Evolutionary conservation across 2,888 invertebrate genomes (phyloP), one percentile per base, ranked within the genome.

Genomic region (Drosophila nigricruria): DNA sequence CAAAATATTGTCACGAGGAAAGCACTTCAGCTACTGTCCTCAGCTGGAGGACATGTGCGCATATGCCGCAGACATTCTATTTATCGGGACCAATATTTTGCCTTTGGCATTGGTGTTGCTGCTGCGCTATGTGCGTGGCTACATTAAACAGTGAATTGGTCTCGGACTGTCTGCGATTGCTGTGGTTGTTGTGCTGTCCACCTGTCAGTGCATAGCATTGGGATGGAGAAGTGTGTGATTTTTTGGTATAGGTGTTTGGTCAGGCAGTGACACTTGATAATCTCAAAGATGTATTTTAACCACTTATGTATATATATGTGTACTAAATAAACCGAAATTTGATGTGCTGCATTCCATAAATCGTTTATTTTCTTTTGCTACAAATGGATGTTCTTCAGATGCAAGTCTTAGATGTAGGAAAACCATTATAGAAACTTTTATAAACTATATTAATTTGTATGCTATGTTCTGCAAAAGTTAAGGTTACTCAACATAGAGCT

Each of bases 21-120:
- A 91, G 52, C 92, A 92, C 66, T 93, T 92, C 64, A 89, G 79
- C 59, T 92, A 91, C 69, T 93, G 93, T 65, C 91, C 85, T n/a
- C 82, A 90, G 43, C 88, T 91, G 50, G 91, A 92, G 68, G 79
- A 86, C 34, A 64, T 91, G 25, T 92, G 92, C 72, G 80, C 68
- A 5, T 69, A 70, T 34, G 49, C 78, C 10, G 56, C 16, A 3
- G 57, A 58, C 27, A 49, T 27, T 45, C 54, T 30, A 25, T 70
- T 53, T 62, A 40, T 30, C 42, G 34, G 47, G 54, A 64, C 38
- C 18, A 77, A 56, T 30, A 20, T 58, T n/a, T 58, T 27, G 40
- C 78, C 43, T 16, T 5, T 81, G 53, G 65, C 59, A 12, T 18
- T 70, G 23, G 20, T 68, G 45, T 42, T 78, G 50, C 30, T 30